phyloP scores from a whole-genome alignment of 2,113 vertebrate species.

The Chloebia gouldiae region DNA sequence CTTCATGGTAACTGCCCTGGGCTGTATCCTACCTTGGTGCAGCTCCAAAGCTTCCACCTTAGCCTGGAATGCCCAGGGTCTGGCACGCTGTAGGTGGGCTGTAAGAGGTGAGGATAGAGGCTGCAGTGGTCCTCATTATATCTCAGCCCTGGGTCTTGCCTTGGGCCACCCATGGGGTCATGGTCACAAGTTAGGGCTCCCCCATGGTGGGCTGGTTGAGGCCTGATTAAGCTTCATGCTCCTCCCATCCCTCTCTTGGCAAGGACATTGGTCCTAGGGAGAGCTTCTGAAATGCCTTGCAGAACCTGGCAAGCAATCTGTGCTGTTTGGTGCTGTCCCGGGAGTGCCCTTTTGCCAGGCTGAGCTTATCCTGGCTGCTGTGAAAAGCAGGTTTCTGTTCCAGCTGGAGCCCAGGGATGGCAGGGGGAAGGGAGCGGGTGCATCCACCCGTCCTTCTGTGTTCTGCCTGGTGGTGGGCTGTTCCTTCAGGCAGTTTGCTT shows the following conservation, averaged over 20 bases:
- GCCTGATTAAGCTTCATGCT: background rate
- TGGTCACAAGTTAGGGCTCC: background rate
- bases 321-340: background rate
- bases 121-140: background rate
- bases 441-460: background rate
- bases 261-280: background rate
- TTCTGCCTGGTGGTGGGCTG: background rate
- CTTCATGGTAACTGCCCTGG: background rate
- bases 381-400: background rate
- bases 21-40: background rate
- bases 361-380: background rate
- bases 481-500: background rate
- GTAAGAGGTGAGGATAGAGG: background rate
- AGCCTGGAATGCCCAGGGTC: background rate
- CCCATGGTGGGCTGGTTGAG: accelerated
- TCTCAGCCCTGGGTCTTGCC: background rate
- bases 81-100: background rate
- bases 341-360: background rate
- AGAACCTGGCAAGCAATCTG: background rate
- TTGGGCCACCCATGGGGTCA: background rate
- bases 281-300: background rate
- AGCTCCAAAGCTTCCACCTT: background rate
- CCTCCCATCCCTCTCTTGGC: background rate
- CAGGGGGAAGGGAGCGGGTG: accelerated
- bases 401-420: accelerated